Conservation (phyloP, 1,140 invertebrate species). For the Littorina saxatilis region DNA sequence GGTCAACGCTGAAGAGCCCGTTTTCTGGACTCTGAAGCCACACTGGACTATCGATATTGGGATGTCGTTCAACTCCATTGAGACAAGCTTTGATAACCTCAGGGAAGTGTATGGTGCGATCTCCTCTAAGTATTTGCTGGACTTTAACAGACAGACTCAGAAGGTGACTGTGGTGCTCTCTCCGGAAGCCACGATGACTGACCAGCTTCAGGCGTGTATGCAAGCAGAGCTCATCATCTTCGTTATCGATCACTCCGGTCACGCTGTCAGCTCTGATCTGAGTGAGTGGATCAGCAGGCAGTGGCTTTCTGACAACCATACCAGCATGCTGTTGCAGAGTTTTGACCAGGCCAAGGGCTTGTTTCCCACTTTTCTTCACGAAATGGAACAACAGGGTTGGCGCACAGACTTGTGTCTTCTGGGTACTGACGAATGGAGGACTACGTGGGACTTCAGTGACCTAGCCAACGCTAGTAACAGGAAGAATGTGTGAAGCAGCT, state of each 20-base stretch:
- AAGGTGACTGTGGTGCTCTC: neutral
- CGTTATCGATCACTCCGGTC: neutral
- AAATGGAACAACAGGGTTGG: neutral
- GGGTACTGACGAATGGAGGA: constrained; percentile 23
- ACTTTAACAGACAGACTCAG: neutral
- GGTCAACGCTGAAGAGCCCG: constrained; percentile 69
- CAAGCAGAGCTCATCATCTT: constrained; percentile 22
- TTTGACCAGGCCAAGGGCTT: neutral
- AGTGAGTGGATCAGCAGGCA: neutral
- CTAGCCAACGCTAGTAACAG: neutral
- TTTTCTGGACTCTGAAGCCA: constrained; percentile 43
- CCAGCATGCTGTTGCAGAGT: neutral
- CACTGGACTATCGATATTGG: neutral
- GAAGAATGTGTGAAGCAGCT: neutral
- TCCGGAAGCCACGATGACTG: neutral
- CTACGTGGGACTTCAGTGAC: neutral
- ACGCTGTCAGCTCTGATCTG: neutral
- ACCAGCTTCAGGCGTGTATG: constrained; percentile 29
- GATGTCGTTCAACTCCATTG: neutral
- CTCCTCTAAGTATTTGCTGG: neutral
- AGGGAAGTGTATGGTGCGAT: neutral
- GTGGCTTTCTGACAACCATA: neutral
- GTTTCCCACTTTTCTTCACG: neutral
- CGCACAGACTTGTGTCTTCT: neutral
- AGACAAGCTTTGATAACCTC: neutral